Conservation (phyloP, 2,888 invertebrate species). For the Myathropa florea region DNA sequence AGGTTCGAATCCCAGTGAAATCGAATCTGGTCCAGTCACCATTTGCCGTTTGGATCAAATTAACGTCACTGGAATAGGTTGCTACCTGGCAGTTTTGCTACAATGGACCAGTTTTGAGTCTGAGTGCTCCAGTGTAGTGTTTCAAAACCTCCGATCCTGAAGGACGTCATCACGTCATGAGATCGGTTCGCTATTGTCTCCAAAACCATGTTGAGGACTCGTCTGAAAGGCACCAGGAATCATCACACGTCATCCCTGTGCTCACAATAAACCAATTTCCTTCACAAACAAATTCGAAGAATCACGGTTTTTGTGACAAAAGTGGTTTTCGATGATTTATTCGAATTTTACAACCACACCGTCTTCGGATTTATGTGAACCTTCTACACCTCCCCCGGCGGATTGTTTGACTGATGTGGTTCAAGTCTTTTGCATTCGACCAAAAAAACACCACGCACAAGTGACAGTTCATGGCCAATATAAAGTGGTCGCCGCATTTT, state of each 20-base stretch:
- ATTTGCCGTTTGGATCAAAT: too few relatives aligned
- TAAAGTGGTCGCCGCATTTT: constrained; percentile 23
- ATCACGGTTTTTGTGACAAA: constrained; percentile 26
- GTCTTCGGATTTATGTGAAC: constrained; percentile 38
- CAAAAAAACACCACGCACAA: not conserved
- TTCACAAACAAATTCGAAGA: constrained; percentile 19
- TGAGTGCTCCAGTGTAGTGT: not conserved
- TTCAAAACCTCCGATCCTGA: too few relatives aligned
- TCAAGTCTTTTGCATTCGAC: constrained; percentile 24
- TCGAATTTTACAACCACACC: constrained; percentile 22
- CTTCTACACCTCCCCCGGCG: not conserved
- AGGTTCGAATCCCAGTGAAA: too few relatives aligned
- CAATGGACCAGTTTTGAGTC: too few relatives aligned
- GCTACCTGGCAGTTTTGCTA: too few relatives aligned
- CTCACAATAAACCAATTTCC: not conserved
- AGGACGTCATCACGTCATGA: not conserved
- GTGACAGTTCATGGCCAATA: constrained; percentile 42
- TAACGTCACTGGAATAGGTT: too few relatives aligned
- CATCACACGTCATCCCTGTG: not conserved
- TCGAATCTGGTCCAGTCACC: too few relatives aligned
- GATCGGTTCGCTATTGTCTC: not conserved
- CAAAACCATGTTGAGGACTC: not conserved
- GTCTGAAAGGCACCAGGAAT: not conserved
- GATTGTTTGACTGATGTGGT: constrained; percentile 44
- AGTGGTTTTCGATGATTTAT: constrained; percentile 39